Conservation (phyloP, 2,797 vertebrate species). For the Chromobotia macracanthus region DNA sequence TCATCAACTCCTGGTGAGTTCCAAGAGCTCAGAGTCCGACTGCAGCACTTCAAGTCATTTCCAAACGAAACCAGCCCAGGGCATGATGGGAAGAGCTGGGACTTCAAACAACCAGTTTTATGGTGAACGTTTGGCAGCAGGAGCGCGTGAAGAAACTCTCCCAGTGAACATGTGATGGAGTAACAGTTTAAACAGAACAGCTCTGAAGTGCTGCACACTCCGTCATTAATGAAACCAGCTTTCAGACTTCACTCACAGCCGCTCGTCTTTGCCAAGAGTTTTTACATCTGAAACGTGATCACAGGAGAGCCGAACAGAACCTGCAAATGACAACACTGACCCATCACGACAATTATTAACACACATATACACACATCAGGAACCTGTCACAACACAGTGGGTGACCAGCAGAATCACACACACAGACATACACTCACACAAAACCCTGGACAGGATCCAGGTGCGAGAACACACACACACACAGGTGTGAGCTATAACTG, state of each 20-base stretch:
- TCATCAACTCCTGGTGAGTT: slow-evolving; percentile 57
- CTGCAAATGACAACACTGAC: slow-evolving; percentile 52
- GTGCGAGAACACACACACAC: too few species aligned
- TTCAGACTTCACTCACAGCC: slow-evolving; percentile 70
- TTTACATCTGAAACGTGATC: slow-evolving; percentile 70
- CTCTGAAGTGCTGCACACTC: slow-evolving; percentile 72
- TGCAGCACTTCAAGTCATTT: slow-evolving; percentile 69
- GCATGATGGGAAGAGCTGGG: slow-evolving; percentile 67
- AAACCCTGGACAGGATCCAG: slow-evolving; percentile 29
- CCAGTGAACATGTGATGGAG: slow-evolving; percentile 73
- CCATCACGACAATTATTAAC: slow-evolving; percentile 41
- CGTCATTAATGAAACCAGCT: slow-evolving; percentile 75
- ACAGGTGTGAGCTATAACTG: slow-evolving; percentile 45
- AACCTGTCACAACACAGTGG: slow-evolving; percentile 1
- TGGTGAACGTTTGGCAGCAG: slow-evolving; percentile 73
- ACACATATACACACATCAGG: slow-evolving; percentile 26
- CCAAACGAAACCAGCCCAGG: too few species aligned
- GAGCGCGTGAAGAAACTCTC: slow-evolving; percentile 68
- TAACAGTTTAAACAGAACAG: too few species aligned
- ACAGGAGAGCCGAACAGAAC: slow-evolving; percentile 58
- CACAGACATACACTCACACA: slow-evolving; percentile 18
- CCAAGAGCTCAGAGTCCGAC: slow-evolving; percentile 56
- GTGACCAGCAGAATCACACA: neutral
- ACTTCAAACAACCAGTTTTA: slow-evolving; percentile 77
- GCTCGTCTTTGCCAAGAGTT: slow-evolving; percentile 66